Base-by-base conservation (phyloP, 2,888 invertebrate genomes). In the Diplolepis rosae region DNA sequence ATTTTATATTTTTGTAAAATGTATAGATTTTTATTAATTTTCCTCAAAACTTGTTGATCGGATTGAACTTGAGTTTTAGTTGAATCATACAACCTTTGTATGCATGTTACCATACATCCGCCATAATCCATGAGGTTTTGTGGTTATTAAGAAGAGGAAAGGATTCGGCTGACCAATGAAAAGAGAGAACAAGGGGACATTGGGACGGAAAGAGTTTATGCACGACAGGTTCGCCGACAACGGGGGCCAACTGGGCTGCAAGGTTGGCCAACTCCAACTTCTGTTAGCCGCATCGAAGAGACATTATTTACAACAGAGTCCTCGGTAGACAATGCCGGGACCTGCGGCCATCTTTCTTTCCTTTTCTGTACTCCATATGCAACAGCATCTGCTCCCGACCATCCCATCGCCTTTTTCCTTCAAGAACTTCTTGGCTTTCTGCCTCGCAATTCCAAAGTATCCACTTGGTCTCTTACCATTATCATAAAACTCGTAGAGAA, bases 341-440 rank as follows among this genome's bases (percentile, higher is more conserved):
- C 75, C 71, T 75, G 77, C 74, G 78, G 77, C 74, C 86, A 87
- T 87, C 85, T 87, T 85, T 85, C 85, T 77, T 85, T 85, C 83
- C 83, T 86, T 86, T 86, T 85, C 84, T 84, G 82, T 83, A 84
- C 85, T 87, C 87, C 87, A 87, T 87, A 87, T 85, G 86, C 85
- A 87, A 86, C 84, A 87, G 86, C 85, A 86, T 85, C 85, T 83
- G 84, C 82, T 66, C 72, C 66, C 73, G 71, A 56, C 76, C 69
- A 71, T 77, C 75, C 78, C 51, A 65, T 42, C 50, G 70, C 66
- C 45, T 72, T 66, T 70, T n/a, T 45, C 30, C 68, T n/a, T n/a
- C n/a, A n/a, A n/a, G n/a, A n/a, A n/a, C n/a, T n/a, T n/a, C n/a
- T 72, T 68, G 56, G 30, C 68, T 77, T 78, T 79, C 77, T 73